Percentiles rank a stretch among this genome's conserved stretches.
Evolutionary conservation across 2,113 vertebrate species (phyloP).

Genomic region (Xiphorhynchus elegans): DNA sequence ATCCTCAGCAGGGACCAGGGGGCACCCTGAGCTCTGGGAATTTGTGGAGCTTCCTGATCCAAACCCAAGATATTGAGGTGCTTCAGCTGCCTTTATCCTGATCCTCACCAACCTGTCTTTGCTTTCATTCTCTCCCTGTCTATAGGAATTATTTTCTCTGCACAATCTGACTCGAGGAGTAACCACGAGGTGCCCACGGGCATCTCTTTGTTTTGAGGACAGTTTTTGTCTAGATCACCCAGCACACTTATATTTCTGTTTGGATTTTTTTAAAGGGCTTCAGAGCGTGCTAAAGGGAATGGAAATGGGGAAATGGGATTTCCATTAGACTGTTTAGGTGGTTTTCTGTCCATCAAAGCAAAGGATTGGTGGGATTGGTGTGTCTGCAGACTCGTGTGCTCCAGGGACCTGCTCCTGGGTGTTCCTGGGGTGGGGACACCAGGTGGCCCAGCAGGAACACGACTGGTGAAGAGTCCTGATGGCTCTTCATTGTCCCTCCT

Average conservation of each 20-base stretch:
- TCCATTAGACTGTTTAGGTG: fast-evolving
- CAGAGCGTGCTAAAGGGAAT: not conserved
- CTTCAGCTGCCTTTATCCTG: not conserved
- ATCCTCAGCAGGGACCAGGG: not conserved
- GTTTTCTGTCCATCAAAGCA: fast-evolving
- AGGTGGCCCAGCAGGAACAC: not conserved
- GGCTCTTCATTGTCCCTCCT: not conserved
- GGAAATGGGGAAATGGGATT: not conserved
- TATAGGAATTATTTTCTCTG: not conserved
- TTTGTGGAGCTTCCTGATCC: not conserved
- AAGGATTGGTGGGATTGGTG: not conserved
- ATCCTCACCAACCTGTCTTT: not conserved
- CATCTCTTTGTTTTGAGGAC: not conserved
- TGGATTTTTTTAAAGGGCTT: not conserved
- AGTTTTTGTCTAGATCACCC: not conserved
- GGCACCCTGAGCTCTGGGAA: not conserved
- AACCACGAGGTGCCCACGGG: fast-evolving
- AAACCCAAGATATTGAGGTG: not conserved
- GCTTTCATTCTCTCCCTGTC: not conserved
- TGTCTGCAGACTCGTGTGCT: not conserved
- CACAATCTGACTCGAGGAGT: not conserved
- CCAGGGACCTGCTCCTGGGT: not conserved
- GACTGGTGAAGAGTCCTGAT: fast-evolving
- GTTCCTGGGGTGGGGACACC: not conserved
- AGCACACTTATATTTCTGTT: fast-evolving